phyloP scores from a whole-genome alignment of 2,888 invertebrate species.

The Euzophera pinguis region DNA sequence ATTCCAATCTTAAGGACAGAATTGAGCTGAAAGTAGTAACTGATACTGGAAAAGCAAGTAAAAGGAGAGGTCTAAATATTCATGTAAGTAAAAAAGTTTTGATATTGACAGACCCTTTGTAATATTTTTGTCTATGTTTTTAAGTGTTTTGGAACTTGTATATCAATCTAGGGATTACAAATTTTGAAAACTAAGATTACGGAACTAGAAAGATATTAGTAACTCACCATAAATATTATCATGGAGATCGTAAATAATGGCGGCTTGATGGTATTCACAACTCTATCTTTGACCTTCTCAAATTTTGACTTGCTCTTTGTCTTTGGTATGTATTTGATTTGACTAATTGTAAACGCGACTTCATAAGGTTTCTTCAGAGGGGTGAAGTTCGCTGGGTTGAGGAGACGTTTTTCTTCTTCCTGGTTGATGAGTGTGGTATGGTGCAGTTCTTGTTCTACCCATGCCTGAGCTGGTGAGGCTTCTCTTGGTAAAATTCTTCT shows the following conservation, averaged over 20 bases:
- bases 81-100: no score
- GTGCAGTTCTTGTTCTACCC: slow-evolving; percentile 53
- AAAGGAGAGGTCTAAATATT: no score
- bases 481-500: slow-evolving; percentile 45
- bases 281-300: slow-evolving; percentile 54
- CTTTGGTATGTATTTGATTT: slow-evolving; percentile 19
- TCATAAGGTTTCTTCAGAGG: slow-evolving; percentile 18
- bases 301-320: slow-evolving; percentile 45
- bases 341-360: slow-evolving; percentile 21
- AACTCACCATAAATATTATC: slow-evolving; percentile 62
- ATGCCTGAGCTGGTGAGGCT: slow-evolving; percentile 45
- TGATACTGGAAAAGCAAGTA: no score
- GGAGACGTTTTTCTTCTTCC: slow-evolving; percentile 52
- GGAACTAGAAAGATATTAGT: neutral
- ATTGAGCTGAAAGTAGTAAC: no score
- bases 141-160: no score
- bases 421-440: slow-evolving; percentile 38
- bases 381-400: slow-evolving; percentile 30
- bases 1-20: no score
- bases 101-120: no score
- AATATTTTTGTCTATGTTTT: no score
- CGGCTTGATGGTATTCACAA: slow-evolving; percentile 52
- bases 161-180: no score
- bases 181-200: no score
- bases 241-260: slow-evolving; percentile 66